Percentiles rank a stretch among this genome's conserved stretches.
These are phyloP conservation scores for Octodon degus DNA, from an alignment of 2,113 vertebrate species.

Conservation along the genomic window DNA sequence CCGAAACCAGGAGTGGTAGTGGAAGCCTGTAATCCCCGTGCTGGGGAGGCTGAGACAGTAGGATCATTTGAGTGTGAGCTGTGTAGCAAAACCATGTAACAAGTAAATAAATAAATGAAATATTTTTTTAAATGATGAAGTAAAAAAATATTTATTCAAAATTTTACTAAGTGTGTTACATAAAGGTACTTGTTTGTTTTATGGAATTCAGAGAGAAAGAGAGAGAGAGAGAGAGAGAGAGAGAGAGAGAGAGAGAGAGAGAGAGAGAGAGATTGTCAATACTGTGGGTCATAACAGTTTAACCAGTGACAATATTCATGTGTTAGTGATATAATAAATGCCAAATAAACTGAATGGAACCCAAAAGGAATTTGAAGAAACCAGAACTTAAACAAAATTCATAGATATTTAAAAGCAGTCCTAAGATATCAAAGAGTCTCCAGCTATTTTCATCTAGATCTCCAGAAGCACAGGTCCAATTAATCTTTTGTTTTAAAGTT, in stretches of 20 bases:
- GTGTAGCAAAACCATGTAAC: no score
- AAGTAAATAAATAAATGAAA: no score
- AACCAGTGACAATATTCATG: background rate
- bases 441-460: background rate
- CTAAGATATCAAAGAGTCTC: background rate
- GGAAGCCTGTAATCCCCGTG: no score
- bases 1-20: no score
- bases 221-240: no score
- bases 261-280: background rate
- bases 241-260: background rate
- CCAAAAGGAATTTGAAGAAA: background rate
- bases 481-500: background rate
- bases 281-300: background rate
- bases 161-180: background rate
- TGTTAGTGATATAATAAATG: background rate
- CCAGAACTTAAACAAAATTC: background rate
- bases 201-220: background rate
- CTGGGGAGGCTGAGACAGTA: no score
- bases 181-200: background rate
- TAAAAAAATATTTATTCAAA: background rate
- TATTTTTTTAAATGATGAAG: no score
- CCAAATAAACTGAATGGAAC: background rate
- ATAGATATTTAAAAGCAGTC: background rate
- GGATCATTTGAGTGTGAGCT: no score
- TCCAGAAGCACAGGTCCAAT: background rate